These are phyloP conservation scores for Tethea ocularis DNA, from an alignment of 2,888 invertebrate species.

Conservation along the genomic window DNA sequence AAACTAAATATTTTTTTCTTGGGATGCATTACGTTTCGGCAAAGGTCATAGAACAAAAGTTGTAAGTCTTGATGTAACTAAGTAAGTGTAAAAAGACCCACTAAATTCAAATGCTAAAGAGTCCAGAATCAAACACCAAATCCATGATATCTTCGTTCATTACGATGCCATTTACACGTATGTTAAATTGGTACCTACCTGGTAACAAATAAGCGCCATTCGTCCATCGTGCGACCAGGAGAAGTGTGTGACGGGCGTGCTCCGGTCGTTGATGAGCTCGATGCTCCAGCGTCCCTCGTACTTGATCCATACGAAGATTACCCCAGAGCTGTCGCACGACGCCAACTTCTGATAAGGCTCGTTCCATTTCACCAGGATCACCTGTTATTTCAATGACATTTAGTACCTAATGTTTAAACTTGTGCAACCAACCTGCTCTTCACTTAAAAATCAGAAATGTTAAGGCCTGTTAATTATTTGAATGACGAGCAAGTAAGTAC, in stretches of 20 bases:
- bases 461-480: not conserved
- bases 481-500: not conserved
- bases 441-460: no score
- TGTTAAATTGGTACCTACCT: conserved; percentile 75
- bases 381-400: conserved; percentile 76
- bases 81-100: no score
- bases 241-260: conserved; percentile 98
- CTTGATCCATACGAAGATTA: conserved; percentile 99
- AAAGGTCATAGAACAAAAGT: no score
- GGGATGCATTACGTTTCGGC: no score
- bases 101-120: no score
- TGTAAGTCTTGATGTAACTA: no score
- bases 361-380: conserved; percentile 98
- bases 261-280: conserved; percentile 98
- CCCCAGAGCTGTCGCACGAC: conserved; percentile 98
- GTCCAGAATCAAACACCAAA: no score
- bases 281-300: conserved; percentile 99
- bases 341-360: conserved; percentile 99
- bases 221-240: conserved; percentile 99
- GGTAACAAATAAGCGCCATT: conserved; percentile 99
- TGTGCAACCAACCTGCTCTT: no score
- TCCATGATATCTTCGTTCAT: no score
- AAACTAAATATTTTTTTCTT: no score
- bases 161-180: no score
- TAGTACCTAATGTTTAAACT: not conserved